Evolutionary conservation across 2,888 invertebrate genomes (phyloP).

Genomic region (Opisthograptis luteolata): DNA sequence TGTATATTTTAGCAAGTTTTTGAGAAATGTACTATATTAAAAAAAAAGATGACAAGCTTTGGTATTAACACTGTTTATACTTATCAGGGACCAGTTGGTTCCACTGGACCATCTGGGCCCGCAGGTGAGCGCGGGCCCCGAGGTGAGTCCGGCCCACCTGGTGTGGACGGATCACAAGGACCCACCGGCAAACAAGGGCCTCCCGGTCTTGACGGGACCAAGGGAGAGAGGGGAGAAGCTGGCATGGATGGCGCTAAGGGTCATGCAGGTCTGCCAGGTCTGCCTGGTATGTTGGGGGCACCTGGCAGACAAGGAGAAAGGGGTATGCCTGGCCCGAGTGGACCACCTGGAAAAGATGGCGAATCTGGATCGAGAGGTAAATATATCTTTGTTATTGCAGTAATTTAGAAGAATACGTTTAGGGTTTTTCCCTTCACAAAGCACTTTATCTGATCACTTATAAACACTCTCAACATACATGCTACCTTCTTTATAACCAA

Average conservation of each 20-base stretch:
- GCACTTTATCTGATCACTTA: too few relatives aligned
- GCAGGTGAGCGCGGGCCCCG: conserved; percentile 89
- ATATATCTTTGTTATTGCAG: neutral
- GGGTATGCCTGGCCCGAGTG: conserved; percentile 86
- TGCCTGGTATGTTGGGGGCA: conserved; percentile 91
- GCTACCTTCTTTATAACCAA: too few relatives aligned
- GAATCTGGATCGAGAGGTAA: conserved; percentile 89
- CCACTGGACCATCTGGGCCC: conserved; percentile 86
- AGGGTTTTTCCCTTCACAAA: too few relatives aligned
- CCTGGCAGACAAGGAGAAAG: conserved; percentile 88
- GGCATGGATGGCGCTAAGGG: conserved; percentile 92
- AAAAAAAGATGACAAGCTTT: too few relatives aligned
- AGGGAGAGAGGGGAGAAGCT: conserved; percentile 84
- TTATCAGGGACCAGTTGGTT: conserved; percentile 86
- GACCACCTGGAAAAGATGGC: conserved; percentile 90
- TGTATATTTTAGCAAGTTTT: neutral
- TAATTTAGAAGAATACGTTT: too few relatives aligned
- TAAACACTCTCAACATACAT: too few relatives aligned
- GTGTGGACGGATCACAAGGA: conserved; percentile 91
- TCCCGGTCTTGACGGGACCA: conserved; percentile 89
- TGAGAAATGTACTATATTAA: too few relatives aligned
- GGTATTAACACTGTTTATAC: conserved; percentile 2
- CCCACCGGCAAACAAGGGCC: conserved; percentile 91
- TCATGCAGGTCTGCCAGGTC: conserved; percentile 92
- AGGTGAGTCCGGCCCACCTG: conserved; percentile 90